These are phyloP conservation scores for Pseudotriccus pelzelni DNA, from an alignment of 2,797 vertebrate genomes.

Conservation along the genomic window DNA sequence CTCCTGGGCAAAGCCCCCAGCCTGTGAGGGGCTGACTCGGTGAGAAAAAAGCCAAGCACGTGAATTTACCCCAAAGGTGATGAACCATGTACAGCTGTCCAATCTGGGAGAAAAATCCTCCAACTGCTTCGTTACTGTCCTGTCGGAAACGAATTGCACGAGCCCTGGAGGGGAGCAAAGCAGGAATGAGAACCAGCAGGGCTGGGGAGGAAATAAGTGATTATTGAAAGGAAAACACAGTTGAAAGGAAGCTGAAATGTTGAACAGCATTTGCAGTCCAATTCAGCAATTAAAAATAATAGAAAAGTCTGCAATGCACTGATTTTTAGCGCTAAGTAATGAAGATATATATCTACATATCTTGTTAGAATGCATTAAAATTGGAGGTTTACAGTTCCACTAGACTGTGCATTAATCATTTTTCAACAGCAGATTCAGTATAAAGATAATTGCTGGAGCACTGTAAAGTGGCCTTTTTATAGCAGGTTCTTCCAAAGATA, in stretches of 20 bases:
- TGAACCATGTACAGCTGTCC: conserved; percentile 96
- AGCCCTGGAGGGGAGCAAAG: conserved; percentile 81
- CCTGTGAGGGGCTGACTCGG: not conserved
- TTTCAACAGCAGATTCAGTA: not conserved
- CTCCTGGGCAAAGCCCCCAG: not conserved
- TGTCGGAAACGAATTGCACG: conserved; percentile 92
- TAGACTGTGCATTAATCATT: not conserved
- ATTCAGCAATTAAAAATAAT: not conserved
- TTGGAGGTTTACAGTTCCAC: not conserved
- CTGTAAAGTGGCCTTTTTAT: not conserved
- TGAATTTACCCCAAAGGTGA: conserved; percentile 92
- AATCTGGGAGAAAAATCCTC: conserved; percentile 97
- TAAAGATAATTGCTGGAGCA: not conserved
- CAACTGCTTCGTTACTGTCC: conserved; percentile 88
- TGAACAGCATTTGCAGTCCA: not conserved
- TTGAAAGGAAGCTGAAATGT: not conserved
- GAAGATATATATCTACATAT: not conserved
- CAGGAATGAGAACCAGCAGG: not conserved
- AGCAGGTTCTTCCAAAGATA: not conserved
- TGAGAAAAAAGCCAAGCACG: not conserved
- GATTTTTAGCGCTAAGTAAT: not conserved
- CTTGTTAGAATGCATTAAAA: not conserved
- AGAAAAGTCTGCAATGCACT: not conserved
- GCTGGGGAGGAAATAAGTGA: not conserved
- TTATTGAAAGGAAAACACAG: not conserved